These are phyloP conservation scores for Caenorhabditis sp. DNA, from an alignment of 2,888 invertebrate species.

Conservation along the genomic window DNA sequence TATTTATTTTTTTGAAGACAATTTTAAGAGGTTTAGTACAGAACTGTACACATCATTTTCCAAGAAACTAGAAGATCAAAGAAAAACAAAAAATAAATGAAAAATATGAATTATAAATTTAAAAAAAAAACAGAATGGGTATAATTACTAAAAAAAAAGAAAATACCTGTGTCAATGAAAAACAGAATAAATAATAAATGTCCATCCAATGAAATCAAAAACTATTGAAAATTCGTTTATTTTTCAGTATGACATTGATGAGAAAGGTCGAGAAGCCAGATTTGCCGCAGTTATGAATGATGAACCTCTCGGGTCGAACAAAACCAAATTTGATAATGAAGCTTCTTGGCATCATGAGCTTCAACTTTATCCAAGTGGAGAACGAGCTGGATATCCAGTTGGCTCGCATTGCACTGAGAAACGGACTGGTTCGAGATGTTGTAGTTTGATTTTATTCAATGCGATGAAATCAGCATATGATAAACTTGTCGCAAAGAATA, in stretches of 20 bases:
- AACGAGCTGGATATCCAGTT: conserved; percentile 45
- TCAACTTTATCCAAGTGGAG: conserved; percentile 29
- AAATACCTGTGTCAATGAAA: too few species aligned
- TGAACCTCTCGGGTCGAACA: conserved; percentile 42
- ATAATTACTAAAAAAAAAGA: too few species aligned
- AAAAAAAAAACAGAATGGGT: too few species aligned
- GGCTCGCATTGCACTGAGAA: conserved; percentile 39
- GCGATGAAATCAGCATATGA: conserved; percentile 43
- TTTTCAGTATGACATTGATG: conserved; percentile 41
- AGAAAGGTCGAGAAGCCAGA: conserved; percentile 29
- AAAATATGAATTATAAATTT: too few species aligned
- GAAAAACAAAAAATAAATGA: too few species aligned
- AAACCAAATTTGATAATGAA: conserved; percentile 24
- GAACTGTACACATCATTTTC: too few species aligned
- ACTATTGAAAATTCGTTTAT: not conserved
- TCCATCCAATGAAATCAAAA: too few species aligned
- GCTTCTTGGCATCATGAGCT: conserved; percentile 29
- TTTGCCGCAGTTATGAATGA: conserved; percentile 24
- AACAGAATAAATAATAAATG: too few species aligned
- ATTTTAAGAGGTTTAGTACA: too few species aligned
- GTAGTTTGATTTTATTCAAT: conserved; percentile 45
- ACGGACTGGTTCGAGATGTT: conserved; percentile 31
- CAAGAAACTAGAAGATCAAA: too few species aligned
- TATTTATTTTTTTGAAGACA: too few species aligned
- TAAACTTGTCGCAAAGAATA: conserved; percentile 11